Base-by-base conservation (phyloP, 1,140 invertebrate genomes). In the Drosophila melanica region DNA sequence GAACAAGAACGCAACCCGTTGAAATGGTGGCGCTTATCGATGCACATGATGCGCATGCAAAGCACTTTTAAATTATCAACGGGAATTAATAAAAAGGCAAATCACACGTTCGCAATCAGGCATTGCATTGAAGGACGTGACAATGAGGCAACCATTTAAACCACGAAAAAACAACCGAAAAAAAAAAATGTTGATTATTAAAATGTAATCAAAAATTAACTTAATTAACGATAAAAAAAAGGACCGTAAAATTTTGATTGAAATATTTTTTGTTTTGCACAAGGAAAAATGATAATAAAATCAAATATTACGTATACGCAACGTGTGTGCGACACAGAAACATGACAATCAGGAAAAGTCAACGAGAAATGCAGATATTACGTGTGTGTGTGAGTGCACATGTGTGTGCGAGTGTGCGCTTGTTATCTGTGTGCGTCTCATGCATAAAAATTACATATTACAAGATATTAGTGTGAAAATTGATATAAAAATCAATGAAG, bases 401-500 rank as follows among this genome's bases (percentile, higher is more conserved):
- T 58, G 48, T 30, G 42, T 44, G 37, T 54, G 44, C 48, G 63
- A 59, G 44, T 55, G 66, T 66, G 44, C n/a, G 30, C 16, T 39
- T 20, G 39, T 70, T 62, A 54, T 47, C 51, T 33, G 53, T 39
- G 16, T 70, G 59, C 45, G 53, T 71, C 75, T 71, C 81, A 79
- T 86, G 82, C 82, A 86, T 86, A 89, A 87, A 89, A 89, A 89
- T 87, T 87, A 87, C 84, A 89, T 87, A 87, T 79, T 82, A 86
- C 81, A 87, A 82, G 82, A 86, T 86, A 86, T 86, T 86, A 82
- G 84, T 79, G 82, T 86, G 82, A 86, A 86, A 86, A 86, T 87
- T 89, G 82, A 87, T 90, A 87, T 87, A 79, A 87, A 87, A 87
- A 89, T 87, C 84, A 89, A 89, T 87, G 84, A 84, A 89, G 82